Conservation (phyloP, 92 coral and sea anemone genomes). For the Meandrina meandrites region DNA sequence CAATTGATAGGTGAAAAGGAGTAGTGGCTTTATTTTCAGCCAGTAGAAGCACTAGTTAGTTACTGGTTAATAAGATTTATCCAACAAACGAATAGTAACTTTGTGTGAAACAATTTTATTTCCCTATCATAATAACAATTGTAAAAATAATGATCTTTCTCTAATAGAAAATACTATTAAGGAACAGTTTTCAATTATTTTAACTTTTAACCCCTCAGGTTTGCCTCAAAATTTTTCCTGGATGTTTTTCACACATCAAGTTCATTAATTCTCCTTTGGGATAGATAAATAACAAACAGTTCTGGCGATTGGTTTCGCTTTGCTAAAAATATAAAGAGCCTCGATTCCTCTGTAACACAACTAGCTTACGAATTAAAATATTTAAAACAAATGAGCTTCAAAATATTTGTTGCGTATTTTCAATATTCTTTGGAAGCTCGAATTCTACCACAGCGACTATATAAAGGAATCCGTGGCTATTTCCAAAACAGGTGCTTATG, state of each 20-base stretch:
- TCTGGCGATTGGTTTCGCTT: neutral
- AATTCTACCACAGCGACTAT: neutral
- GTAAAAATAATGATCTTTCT: neutral
- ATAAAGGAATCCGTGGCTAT: neutral
- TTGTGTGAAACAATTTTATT: constrained; percentile 22
- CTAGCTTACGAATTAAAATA: neutral
- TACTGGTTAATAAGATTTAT: neutral
- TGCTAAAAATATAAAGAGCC: neutral
- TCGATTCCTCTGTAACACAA: neutral
- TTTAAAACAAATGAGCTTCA: neutral
- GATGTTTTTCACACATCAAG: neutral
- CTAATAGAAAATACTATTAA: constrained; percentile 2
- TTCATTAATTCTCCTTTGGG: neutral
- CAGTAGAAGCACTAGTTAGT: neutral
- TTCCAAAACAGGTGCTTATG: neutral
- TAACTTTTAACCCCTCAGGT: neutral
- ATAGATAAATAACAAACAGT: neutral
- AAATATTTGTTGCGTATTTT: neutral
- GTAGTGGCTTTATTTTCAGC: neutral
- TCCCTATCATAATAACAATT: neutral
- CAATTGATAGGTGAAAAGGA: too few species aligned
- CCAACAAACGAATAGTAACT: neutral
- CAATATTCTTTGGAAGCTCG: neutral
- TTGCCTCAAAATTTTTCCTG: neutral
- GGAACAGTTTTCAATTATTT: neutral